A percentile compares a stretch with the other conserved stretches of the same genome.
Evolutionary conservation across 1,140 invertebrate genomes (phyloP).

Genomic region (Pseudomyrmex gracilis): DNA sequence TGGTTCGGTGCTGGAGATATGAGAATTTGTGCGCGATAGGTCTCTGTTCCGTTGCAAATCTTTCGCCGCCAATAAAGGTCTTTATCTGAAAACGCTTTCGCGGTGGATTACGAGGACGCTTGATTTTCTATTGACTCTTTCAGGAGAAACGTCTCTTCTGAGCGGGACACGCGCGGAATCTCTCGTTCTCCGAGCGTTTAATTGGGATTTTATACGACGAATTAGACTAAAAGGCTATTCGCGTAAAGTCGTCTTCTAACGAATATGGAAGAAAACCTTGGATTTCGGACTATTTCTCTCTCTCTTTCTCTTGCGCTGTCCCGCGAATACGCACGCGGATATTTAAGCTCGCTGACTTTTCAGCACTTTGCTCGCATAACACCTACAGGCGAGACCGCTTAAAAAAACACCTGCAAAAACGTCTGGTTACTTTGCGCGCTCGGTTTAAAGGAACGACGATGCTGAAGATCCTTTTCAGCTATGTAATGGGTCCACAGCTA

Average conservation of each 20-base stretch:
- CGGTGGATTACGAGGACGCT: constrained; percentile 70
- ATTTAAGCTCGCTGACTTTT: constrained; percentile 47
- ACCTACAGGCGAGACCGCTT: constrained; percentile 35
- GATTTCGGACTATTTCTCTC: not conserved
- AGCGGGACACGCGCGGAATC: constrained; percentile 16
- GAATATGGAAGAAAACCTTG: constrained; percentile 51
- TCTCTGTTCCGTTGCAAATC: constrained; percentile 71
- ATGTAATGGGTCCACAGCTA: constrained; percentile 11
- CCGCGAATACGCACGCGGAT: constrained; percentile 9
- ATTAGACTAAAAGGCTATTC: constrained; percentile 79
- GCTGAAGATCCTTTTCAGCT: constrained; percentile 16
- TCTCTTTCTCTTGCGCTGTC: not conserved
- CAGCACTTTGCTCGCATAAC: constrained; percentile 50
- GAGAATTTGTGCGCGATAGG: constrained; percentile 49
- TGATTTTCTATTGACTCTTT: constrained; percentile 70
- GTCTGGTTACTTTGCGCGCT: constrained; percentile 44
- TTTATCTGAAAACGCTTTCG: constrained; percentile 57
- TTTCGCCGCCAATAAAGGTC: constrained; percentile 71
- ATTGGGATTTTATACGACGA: constrained; percentile 77
- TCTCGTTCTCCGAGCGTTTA: constrained; percentile 65
- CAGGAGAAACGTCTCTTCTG: constrained; percentile 11
- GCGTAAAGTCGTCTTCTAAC: constrained; percentile 44
- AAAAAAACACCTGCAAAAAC: constrained; percentile 47
- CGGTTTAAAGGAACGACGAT: constrained; percentile 7
- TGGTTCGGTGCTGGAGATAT: constrained; percentile 28